Evolutionary conservation across 2,113 vertebrate genomes (phyloP).

Genomic region (Illadopsis cleaveri): DNA sequence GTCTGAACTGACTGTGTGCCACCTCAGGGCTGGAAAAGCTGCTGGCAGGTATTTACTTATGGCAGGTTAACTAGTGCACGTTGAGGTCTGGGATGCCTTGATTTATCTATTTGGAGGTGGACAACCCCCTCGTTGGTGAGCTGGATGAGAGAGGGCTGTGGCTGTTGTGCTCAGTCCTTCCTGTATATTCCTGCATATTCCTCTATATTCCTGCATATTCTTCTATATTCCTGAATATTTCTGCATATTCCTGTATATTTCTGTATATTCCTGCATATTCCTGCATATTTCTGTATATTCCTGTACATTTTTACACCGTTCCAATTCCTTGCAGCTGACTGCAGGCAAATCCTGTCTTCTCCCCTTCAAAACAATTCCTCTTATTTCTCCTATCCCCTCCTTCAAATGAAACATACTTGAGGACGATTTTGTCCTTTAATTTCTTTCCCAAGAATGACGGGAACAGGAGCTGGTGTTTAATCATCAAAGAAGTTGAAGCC

Average conservation of each 20-base stretch:
- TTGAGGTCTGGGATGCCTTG: neutral
- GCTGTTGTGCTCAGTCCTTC: neutral
- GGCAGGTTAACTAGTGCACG: neutral
- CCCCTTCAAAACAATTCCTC: slow-evolving; percentile 5
- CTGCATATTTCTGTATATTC: neutral
- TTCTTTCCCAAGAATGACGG: slow-evolving; percentile 40
- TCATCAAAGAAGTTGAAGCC: slow-evolving; percentile 66
- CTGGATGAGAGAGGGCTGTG: neutral
- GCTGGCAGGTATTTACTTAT: neutral
- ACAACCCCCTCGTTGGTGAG: neutral
- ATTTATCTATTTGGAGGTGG: neutral
- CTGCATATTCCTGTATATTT: neutral
- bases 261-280: neutral
- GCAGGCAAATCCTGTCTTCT: neutral
- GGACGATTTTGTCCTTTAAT: slow-evolving; percentile 54
- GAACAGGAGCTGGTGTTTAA: slow-evolving; percentile 61
- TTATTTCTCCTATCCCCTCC: neutral
- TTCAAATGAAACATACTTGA: slow-evolving; percentile 27
- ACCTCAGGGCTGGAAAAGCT: neutral
- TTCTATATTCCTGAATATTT: neutral
- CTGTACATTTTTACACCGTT: neutral
- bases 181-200: neutral
- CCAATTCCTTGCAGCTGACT: neutral
- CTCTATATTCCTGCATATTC: neutral
- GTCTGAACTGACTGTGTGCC: neutral